phyloP scores from a whole-genome alignment of 1,140 invertebrate genomes.

The Monomorium pharaonis region DNA sequence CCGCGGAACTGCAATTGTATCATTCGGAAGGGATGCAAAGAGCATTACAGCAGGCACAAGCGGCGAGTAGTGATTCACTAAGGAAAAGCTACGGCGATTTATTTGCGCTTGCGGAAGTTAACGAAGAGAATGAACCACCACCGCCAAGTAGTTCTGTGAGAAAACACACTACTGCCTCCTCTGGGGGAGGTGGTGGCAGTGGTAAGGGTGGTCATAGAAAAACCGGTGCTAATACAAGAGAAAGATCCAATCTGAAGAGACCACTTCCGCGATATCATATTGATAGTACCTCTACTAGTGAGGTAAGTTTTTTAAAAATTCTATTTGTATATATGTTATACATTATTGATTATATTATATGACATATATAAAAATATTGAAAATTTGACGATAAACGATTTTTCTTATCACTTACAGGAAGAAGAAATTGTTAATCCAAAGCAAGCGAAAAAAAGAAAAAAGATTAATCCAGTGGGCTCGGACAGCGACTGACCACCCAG shows the following conservation, averaged over 20 bases:
- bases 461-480: constrained; percentile 89
- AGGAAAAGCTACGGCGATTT: constrained; percentile 96
- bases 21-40: constrained; percentile 95
- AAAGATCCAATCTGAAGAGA: constrained; percentile 85
- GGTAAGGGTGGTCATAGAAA: constrained; percentile 83
- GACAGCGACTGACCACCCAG: constrained; percentile 92
- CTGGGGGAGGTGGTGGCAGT: constrained; percentile 77
- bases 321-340: neutral
- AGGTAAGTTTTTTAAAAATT: constrained; percentile 85
- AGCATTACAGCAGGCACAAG: constrained; percentile 92
- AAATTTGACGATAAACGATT: neutral
- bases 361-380: neutral
- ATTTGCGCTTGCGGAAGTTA: constrained; percentile 95
- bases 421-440: constrained; percentile 94
- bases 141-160: constrained; percentile 85
- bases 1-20: constrained; percentile 88
- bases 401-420: constrained; percentile 86
- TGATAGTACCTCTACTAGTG: constrained; percentile 88
- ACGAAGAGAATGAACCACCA: constrained; percentile 88
- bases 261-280: constrained; percentile 82
- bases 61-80: constrained; percentile 92
- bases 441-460: constrained; percentile 94
- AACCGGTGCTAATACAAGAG: constrained; percentile 82
- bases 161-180: constrained; percentile 84
- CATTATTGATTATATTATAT: neutral